A percentile compares a stretch with the other conserved stretches of the same genome.
Evolutionary conservation across 2,113 vertebrate genomes (phyloP).

Genomic region (rabbit (Oryctolagus cuniculus)): mOryCun1.1 NC_091450.1:7937001-7937500

Average conservation of each 20-base stretch:
- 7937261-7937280: constrained; percentile 19
- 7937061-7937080: not conserved
- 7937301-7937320: constrained; percentile 29
- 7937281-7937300: not conserved
- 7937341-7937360: not conserved
- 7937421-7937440: not conserved
- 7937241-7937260: not conserved
- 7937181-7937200: constrained; percentile 30
- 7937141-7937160: not conserved
- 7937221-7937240: constrained; percentile 35
- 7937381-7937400: not conserved
- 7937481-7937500: not conserved
- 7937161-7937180: not conserved
- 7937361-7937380: not conserved
- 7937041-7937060: not conserved
- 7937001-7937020: not conserved
- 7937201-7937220: constrained; percentile 35
- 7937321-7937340: not conserved
- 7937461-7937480: constrained; percentile 35
- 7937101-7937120: not conserved
- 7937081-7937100: constrained; percentile 1
- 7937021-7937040: not conserved
- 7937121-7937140: not conserved
- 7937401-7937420: not conserved
- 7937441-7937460: constrained; percentile 8